Evolutionary conservation across 2,888 invertebrate genomes (phyloP), one percentile per base, ranked within the genome.

Genomic region (Microplitis manilae): DNA sequence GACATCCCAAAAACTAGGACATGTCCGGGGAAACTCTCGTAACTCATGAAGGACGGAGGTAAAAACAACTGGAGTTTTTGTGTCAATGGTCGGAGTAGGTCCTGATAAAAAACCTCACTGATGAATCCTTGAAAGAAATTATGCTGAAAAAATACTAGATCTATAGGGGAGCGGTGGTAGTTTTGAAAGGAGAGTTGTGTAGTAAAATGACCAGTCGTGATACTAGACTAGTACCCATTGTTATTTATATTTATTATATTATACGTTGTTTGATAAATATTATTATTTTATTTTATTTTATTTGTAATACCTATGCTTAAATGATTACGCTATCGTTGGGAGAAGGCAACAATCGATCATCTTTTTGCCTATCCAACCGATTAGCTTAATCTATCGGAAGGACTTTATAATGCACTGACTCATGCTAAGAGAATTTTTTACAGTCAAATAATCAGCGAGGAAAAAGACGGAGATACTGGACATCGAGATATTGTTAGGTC

Each of bases 391-490:
- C 67, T 59, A 73, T 50, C 73, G 73, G 73, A 73, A 73, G 67
- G 50, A 73, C 67, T 73, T 67, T 73, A 59, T 73, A 30, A 73
- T 73, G 39, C 73, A 73, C 20, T 73, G 73, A 79, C 64, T 79
- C 81, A 80, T 78, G 81, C 83, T 69, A 77, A 83, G 72, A 75
- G 78, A 78, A 79, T 75, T 80, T 82, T 83, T 89, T 89, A 83
- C 92, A 94, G 94, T 90, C 93, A 93, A 92, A 93, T 93, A 80
- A 92, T 94, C 87, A 93, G 91, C 85, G 94, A 94, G 90, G 94
- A 94, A 84, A 92, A 91, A 84, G 93, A 93, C 85, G 91, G 89
- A 81, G 92, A 92, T 86, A 87, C 90, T 76, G 90, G 91, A 77
- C 92, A 92, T 86, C 92, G 92, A 81, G 92, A 92, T 81, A 86